Conservation (phyloP, 2,113 vertebrate species). For the Protobothrops mucrosquamatus region DNA sequence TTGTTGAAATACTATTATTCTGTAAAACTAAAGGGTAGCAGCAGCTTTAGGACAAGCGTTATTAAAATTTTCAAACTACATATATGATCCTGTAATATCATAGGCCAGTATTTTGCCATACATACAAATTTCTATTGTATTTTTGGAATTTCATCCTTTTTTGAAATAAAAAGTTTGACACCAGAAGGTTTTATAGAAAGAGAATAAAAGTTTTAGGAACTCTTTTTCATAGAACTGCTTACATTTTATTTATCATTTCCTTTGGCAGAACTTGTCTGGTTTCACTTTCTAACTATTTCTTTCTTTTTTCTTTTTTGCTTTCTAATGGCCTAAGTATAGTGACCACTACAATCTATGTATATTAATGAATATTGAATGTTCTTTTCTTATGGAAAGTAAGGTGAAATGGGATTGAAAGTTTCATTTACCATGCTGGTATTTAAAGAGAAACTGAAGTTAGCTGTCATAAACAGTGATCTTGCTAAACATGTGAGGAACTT, state of each 20-base stretch:
- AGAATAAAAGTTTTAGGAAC: neutral
- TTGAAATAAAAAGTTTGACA: neutral
- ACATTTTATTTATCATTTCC: constrained; percentile 14
- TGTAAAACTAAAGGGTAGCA: neutral
- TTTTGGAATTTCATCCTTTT: neutral
- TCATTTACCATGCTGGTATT: neutral
- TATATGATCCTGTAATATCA: neutral
- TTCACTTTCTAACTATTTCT: constrained; percentile 48
- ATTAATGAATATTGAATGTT: neutral
- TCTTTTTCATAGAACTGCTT: constrained; percentile 45
- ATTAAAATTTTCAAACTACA: neutral
- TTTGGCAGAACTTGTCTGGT: constrained; percentile 58
- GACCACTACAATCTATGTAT: neutral
- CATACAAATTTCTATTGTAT: neutral
- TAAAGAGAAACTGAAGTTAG: neutral
- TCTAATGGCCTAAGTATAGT: constrained; percentile 23
- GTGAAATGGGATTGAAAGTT: neutral
- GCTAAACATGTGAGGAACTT: neutral
- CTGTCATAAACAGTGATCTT: neutral
- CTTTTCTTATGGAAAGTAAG: neutral
- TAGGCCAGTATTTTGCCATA: neutral
- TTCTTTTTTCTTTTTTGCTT: neutral
- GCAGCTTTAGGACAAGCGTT: neutral
- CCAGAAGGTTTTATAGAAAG: neutral
- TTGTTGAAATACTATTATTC: neutral